These are phyloP conservation scores for Dendrolimus punctatus DNA, from an alignment of 1,140 invertebrate genomes.

Conservation along the genomic window DNA sequence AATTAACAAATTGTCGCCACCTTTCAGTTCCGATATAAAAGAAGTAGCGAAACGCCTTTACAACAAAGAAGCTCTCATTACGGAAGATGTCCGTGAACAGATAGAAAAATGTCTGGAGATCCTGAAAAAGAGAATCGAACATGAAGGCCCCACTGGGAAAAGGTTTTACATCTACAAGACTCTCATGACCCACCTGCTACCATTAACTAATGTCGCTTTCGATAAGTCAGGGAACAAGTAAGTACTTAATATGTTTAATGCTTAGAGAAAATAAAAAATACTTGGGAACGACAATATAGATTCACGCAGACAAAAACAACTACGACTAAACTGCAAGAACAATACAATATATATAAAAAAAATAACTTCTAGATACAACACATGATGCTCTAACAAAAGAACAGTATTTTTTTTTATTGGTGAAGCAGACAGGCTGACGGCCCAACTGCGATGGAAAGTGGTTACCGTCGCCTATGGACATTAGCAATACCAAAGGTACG, in stretches of 20 bases:
- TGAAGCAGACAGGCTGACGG: too few relatives aligned
- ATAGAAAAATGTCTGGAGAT: constrained; percentile 59
- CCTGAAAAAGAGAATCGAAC: constrained; percentile 72
- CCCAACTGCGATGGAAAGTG: too few relatives aligned
- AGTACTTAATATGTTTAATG: neutral
- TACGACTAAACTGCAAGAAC: too few relatives aligned
- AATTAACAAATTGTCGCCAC: constrained; percentile 1
- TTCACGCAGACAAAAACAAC: too few relatives aligned
- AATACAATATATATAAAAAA: too few relatives aligned
- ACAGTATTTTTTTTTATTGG: too few relatives aligned
- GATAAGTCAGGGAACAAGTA: constrained; percentile 79
- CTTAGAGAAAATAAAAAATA: too few relatives aligned
- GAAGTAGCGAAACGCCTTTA: constrained; percentile 67
- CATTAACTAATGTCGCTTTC: constrained; percentile 85
- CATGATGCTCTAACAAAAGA: too few relatives aligned
- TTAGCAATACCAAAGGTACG: too few relatives aligned
- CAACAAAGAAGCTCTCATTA: constrained; percentile 71
- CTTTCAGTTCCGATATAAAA: constrained; percentile 71
- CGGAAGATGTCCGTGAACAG: constrained; percentile 48
- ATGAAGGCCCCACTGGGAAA: constrained; percentile 73
- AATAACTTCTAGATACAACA: too few relatives aligned
- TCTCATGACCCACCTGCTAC: constrained; percentile 82
- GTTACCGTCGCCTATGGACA: too few relatives aligned
- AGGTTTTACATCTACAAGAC: constrained; percentile 79
- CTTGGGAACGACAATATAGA: too few relatives aligned